Base-by-base conservation (phyloP, 2,888 invertebrate genomes). In the Hypena proboscidalis region DNA sequence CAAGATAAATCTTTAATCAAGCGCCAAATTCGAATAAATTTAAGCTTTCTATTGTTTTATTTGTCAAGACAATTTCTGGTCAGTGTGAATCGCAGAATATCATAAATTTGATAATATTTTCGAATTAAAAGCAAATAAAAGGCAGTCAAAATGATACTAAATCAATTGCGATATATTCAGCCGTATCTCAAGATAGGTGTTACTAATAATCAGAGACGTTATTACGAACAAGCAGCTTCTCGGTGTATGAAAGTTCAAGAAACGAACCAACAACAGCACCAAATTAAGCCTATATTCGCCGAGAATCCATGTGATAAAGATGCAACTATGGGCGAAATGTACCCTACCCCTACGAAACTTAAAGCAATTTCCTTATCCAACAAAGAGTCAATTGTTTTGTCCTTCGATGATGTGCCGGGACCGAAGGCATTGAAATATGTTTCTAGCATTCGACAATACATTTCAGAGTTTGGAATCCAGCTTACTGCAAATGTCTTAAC, bases 341-440 rank as follows among this genome's bases (percentile, higher is more conserved):
- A n/a, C n/a, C n/a, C n/a, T n/a, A n/a, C n/a, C n/a, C n/a, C 22
- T 21, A 23, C 17, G 7, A 27, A 44, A 14, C 11, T 40, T n/a
- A 20, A 32, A 10, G 10, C 46, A 4, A 19, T 14, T 11, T 22
- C 53, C 10, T 14, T 51, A 6, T n/a, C 38, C 8, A 15, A 25
- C 4, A 64, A 55, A 35, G 27, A 41, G 1, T 17, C 50, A 1
- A 1, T 82, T 6, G 72, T 85, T 38, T 71, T 90, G 29, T 74
- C 93, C 0, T 94, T 94, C 67, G 93, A 94, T 49, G 93, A 93
- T 0, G 91, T 94, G 10, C 94, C 94, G 0, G 94, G 94, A 0
- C 94, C 94, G 0, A 85, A 85, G 39, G 68, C 90, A 13, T 77
- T 94, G 13, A 92, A 92, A 62, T 79, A 92, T 30, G 82, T 94